Evolutionary conservation across 2,113 vertebrate genomes (phyloP).

Genomic region (Danionella cerebrum): DNA sequence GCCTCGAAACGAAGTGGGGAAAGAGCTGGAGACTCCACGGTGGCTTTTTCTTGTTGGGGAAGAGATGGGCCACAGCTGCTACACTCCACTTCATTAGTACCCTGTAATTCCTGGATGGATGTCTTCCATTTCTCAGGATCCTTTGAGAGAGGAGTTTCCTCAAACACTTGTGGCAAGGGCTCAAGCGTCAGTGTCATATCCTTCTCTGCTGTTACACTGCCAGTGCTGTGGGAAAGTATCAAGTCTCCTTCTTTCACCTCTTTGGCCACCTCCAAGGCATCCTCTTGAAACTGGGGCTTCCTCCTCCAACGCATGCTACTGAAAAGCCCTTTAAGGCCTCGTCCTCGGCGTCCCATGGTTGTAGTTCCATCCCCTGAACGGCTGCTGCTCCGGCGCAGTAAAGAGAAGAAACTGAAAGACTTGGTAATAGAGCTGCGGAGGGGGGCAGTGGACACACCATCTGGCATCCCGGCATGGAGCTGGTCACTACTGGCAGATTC

Average conservation of each 20-base stretch:
- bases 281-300: conserved; percentile 64
- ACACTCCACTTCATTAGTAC: neutral
- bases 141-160: conserved; percentile 41
- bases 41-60: conserved; percentile 31
- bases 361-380: conserved; percentile 61
- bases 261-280: conserved; percentile 49
- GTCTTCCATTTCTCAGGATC: conserved; percentile 43
- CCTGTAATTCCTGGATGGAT: conserved; percentile 15
- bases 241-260: conserved; percentile 53
- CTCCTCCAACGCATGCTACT: conserved; percentile 86
- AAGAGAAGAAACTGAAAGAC: conserved; percentile 88
- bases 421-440: conserved; percentile 75
- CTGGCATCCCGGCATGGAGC: conserved; percentile 46
- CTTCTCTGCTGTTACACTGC: conserved; percentile 66
- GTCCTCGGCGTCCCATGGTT: conserved; percentile 72
- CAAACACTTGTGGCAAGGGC: conserved; percentile 58
- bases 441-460: conserved; percentile 40
- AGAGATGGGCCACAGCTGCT: neutral
- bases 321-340: conserved; percentile 81
- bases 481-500: conserved; percentile 57
- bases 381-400: conserved; percentile 76
- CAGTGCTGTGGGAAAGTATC: conserved; percentile 58
- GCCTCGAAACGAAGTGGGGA: conserved; percentile 43
- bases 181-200: conserved; percentile 65
- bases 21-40: conserved; percentile 45